phyloP scores from a whole-genome alignment of 2,888 invertebrate species.

The Deroplatys truncata region DNA sequence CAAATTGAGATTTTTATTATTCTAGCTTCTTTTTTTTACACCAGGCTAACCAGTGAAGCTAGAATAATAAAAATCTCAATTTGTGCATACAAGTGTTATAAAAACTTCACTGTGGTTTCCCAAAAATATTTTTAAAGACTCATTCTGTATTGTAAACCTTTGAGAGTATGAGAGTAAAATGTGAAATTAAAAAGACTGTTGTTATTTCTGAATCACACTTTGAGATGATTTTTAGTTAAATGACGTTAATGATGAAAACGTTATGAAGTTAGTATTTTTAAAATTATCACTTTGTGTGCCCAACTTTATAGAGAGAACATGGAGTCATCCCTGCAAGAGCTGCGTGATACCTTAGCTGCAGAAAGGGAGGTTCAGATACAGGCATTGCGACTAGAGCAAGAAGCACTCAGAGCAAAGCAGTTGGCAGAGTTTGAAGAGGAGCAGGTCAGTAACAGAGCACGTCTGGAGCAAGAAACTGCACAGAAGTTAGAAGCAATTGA shows the following conservation, averaged over 20 bases:
- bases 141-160: too few relatives aligned
- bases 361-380: conserved; percentile 6
- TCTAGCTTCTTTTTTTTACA: too few relatives aligned
- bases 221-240: background rate
- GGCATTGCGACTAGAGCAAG: conserved; percentile 29
- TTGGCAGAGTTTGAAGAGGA: conserved; percentile 47
- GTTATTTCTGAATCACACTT: background rate
- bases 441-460: conserved; percentile 40
- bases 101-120: too few relatives aligned
- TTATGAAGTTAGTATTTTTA: background rate
- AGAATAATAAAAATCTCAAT: too few relatives aligned
- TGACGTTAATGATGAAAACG: background rate
- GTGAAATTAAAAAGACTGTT: background rate
- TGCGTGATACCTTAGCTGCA: conserved; percentile 9
- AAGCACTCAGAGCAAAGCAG: conserved; percentile 30
- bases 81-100: too few relatives aligned
- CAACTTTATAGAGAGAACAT: conserved; percentile 5
- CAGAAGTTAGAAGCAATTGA: conserved; percentile 4
- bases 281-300: background rate
- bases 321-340: conserved; percentile 11
- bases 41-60: too few relatives aligned
- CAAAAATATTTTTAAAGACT: too few relatives aligned
- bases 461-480: background rate
- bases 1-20: too few relatives aligned
- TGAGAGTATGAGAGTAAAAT: too few relatives aligned